Base-by-base conservation (phyloP, 2,797 vertebrate genomes). In the Cossypha heuglini region DNA sequence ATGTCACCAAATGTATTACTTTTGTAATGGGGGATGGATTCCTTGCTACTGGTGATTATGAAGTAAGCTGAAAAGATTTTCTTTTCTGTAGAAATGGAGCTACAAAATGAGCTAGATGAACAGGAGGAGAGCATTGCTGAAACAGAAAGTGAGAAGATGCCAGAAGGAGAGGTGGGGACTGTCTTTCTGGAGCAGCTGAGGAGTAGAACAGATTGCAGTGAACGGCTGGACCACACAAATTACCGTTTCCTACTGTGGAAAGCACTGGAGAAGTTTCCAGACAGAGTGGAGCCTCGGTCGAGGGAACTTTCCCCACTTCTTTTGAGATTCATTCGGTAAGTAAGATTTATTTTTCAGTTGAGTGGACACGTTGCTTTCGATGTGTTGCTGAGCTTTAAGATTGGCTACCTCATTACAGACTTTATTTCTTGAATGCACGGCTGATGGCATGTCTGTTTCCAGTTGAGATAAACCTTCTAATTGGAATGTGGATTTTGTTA, bases 171-270 rank as follows among this genome's bases (percentile, higher is more conserved):
- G 0, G 85, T 98, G 22, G 98, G 98, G 1, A 76, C 97, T 59
- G 94, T 99, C 64, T 99, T 99, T 96, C 93, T 98, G 14, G 94
- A 99, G 66, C 97, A 98, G 90, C 94, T 99, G 51, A 97, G 97
- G 67, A 26, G 82, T 58, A 98, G 96, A 91, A 98, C 95, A 3
- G 92, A 98, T 66, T 96, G 98, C 57, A 95, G 45, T 0, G 98
- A 99, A 35, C 98, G 99, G 58, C 98, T 98, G 1, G 99, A 99
- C 97, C 99, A 99, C 57, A 98, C 98, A 49, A 99, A 99, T 97
- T 99, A 99, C 94, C 98, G 99, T 29, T 98, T 98, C 95, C 97
- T 99, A 21, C 97, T 99, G 72, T 99, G 99, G 99, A 98, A 97
- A 73, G 98, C 99, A 86, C 98, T 99, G 98, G 97, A 97, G 48